Conservation (phyloP, 2,888 invertebrate genomes). For the Lasioglossum pauxillum region DNA sequence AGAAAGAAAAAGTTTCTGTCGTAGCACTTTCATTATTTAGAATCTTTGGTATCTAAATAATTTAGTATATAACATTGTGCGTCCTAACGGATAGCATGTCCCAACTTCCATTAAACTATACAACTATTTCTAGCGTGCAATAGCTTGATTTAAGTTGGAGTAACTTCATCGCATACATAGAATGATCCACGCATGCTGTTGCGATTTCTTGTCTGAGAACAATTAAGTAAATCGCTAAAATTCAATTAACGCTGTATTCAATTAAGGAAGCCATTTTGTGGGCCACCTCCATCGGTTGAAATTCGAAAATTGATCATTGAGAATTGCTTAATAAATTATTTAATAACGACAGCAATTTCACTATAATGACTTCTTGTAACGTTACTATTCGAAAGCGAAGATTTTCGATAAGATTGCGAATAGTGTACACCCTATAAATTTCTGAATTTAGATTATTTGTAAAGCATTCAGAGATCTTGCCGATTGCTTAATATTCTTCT, state of each 20-base stretch:
- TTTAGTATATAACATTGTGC: not conserved
- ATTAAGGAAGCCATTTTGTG: not conserved
- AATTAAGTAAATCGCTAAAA: not conserved
- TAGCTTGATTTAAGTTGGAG: not conserved
- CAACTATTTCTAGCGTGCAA: constrained; percentile 1
- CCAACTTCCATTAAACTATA: constrained; percentile 1
- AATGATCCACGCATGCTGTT: not conserved
- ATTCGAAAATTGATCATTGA: not conserved
- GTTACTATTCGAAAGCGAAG: not conserved
- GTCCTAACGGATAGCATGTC: not conserved
- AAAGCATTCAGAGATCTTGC: not conserved
- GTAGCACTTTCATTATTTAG: not conserved
- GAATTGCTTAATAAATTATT: not conserved
- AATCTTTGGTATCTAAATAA: not conserved
- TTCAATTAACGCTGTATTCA: not conserved
- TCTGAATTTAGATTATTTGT: not conserved
- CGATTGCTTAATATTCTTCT: not conserved
- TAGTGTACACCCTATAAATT: not conserved
- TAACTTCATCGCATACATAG: not conserved
- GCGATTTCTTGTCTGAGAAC: not conserved
- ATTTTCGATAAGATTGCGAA: not conserved
- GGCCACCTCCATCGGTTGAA: not conserved
- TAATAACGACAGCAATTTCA: not conserved
- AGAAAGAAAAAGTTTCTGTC: not conserved
- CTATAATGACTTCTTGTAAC: not conserved